phyloP scores from a whole-genome alignment of 2,888 invertebrate species.

The Neocrepidodera transversa region DNA sequence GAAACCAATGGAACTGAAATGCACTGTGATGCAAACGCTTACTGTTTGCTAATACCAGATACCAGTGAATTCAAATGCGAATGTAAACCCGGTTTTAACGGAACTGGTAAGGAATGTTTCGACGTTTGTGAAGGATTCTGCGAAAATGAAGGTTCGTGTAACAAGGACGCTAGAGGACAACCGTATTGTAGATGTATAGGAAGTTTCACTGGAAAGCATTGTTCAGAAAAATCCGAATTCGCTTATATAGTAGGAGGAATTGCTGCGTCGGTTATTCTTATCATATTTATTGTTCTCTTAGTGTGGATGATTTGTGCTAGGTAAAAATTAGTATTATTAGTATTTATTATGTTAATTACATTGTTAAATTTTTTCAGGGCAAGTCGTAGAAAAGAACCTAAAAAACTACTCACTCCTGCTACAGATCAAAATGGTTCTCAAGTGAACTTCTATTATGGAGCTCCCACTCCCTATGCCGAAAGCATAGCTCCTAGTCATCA shows the following conservation, averaged over 20 bases:
- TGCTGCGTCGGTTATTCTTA: conserved; percentile 91
- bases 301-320: conserved; percentile 98
- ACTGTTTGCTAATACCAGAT: conserved; percentile 83
- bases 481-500: conserved; percentile 95
- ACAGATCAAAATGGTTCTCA: conserved; percentile 92
- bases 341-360: too few relatives aligned
- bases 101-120: conserved; percentile 80
- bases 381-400: conserved; percentile 87
- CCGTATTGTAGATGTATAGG: conserved; percentile 90
- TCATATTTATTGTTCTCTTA: conserved; percentile 88
- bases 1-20: conserved; percentile 82
- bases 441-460: conserved; percentile 96
- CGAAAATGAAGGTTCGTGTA: conserved; percentile 88
- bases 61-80: conserved; percentile 88
- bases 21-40: conserved; percentile 87
- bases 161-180: conserved; percentile 82
- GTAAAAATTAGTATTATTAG: conserved; percentile 62
- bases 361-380: conserved; percentile 63
- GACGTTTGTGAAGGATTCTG: conserved; percentile 88
- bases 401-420: conserved; percentile 87
- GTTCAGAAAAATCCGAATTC: conserved; percentile 91
- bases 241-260: conserved; percentile 95
- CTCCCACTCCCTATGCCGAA: conserved; percentile 93
- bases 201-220: conserved; percentile 89
- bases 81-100: conserved; percentile 92